Evolutionary conservation across 2,113 vertebrate species (phyloP), one percentile per base, ranked within the genome.

Genomic region (Aphyosemion australe): DNA sequence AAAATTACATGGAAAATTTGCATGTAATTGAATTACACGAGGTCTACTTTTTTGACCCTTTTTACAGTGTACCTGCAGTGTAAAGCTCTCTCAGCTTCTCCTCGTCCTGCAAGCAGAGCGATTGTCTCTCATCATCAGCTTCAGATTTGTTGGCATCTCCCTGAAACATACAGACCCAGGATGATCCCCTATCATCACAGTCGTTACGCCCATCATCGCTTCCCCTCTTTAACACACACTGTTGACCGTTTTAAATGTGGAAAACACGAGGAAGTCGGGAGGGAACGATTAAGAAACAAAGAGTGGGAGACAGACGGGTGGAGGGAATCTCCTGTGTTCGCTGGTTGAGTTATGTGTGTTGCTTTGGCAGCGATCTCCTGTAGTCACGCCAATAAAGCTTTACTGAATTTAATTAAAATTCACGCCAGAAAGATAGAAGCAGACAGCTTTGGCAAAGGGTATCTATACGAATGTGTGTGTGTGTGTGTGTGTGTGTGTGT

Each of bases 61-160:
- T 26, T 26, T 26, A 4, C 26, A 26, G 3, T 37, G 19, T 82
- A 96, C 96, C 96, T 84, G 95, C 82, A 51, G 93, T 88, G 14
- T 73, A 89, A 6, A 95, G 79, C 12, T 95, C 95, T 61, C 92
- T 93, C 48, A 96, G 59, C 85, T 96, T 96, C 84, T 97, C 95
- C 64, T 98, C 97, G 0, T 97, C 96, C 50, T 96, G 96, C 0
- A 92, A 93, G 64, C 87, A 93, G 26, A 91, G 78, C 0, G 97
- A 98, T 0, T 89, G 91, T 77, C 94, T 93, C 41, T 97, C 97
- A 19, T 98, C 96, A 0, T 97, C 96, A 0, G 92, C 79, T 68
- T 99, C 97, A 1, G 97, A 98, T 64, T 93, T 94, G 87, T 92
- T 98, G 76, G 97, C 96, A 14, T 99, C 97, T 0, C 97, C 97